These are phyloP conservation scores for Arrhopalites spinosus DNA, from an alignment of 2,888 invertebrate species.

Conservation along the genomic window DNA sequence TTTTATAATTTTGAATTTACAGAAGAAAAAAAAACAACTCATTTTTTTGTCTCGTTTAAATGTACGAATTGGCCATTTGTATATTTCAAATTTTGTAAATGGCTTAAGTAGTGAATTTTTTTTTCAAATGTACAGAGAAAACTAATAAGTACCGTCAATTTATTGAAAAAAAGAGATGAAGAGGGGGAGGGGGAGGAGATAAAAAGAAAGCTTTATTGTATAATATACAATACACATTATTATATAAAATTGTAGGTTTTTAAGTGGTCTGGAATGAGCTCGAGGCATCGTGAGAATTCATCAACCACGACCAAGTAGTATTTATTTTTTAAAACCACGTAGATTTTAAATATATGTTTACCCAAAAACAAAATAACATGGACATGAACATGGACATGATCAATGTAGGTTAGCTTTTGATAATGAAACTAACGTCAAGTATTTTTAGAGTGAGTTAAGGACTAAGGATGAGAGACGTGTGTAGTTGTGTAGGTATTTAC, in stretches of 20 bases:
- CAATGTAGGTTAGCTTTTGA: not conserved
- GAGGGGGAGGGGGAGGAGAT: too few relatives aligned
- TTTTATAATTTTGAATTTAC: too few relatives aligned
- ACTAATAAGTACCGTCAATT: too few relatives aligned
- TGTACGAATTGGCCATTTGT: not conserved
- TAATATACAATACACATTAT: conserved; percentile 3
- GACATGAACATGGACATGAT: not conserved
- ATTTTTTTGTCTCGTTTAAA: conserved; percentile 10
- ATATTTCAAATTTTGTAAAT: too few relatives aligned
- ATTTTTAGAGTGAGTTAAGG: not conserved
- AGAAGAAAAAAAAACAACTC: too few relatives aligned
- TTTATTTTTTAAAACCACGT: conserved; percentile 28
- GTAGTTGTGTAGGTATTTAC: not conserved
- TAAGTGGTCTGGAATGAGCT: conserved; percentile 22
- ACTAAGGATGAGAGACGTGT: not conserved
- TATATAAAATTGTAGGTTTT: conserved; percentile 25
- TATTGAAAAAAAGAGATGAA: too few relatives aligned
- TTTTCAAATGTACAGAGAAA: too few relatives aligned
- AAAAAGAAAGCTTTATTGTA: too few relatives aligned
- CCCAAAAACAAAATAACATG: not conserved
- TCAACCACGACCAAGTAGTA: conserved; percentile 27
- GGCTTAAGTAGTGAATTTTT: too few relatives aligned
- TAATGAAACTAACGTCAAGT: too few relatives aligned
- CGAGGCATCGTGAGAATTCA: conserved; percentile 1
- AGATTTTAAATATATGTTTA: conserved; percentile 10